These are phyloP conservation scores for Myotis daubentonii DNA, from an alignment of 2,797 vertebrate genomes.

Conservation along the genomic window DNA sequence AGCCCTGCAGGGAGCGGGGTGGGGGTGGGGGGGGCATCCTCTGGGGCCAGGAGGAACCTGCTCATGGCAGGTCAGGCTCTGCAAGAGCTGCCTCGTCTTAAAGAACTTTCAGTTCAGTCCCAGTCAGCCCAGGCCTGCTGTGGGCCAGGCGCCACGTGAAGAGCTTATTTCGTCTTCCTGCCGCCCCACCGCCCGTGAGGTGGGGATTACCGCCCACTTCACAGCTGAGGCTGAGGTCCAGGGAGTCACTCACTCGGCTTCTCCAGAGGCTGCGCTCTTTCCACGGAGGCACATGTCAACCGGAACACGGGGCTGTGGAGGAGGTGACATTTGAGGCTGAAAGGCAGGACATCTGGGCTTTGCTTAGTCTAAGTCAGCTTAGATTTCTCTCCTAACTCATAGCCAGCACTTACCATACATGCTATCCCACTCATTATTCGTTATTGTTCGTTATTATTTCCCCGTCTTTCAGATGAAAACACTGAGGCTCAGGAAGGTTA, in stretches of 20 bases:
- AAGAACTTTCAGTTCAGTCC: neutral
- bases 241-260: neutral
- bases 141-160: rapidly evolving
- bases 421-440: neutral
- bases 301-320: neutral
- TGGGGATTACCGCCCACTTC: neutral
- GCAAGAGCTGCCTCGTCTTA: neutral
- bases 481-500: neutral
- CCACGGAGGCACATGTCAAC: neutral
- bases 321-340: neutral
- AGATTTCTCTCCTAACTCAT: neutral
- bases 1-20: neutral
- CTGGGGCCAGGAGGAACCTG: neutral
- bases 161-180: rapidly evolving
- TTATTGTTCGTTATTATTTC: too few relatives aligned
- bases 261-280: neutral
- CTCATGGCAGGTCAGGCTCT: neutral
- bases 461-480: neutral
- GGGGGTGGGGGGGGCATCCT: rapidly evolving
- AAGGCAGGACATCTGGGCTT: neutral
- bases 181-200: neutral
- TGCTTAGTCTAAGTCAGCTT: neutral
- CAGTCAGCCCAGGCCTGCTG: neutral
- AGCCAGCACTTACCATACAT: neutral
- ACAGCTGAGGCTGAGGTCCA: neutral